Base-by-base conservation (phyloP, 2,888 invertebrate species). In the Trypoxylon attenuatum region DNA sequence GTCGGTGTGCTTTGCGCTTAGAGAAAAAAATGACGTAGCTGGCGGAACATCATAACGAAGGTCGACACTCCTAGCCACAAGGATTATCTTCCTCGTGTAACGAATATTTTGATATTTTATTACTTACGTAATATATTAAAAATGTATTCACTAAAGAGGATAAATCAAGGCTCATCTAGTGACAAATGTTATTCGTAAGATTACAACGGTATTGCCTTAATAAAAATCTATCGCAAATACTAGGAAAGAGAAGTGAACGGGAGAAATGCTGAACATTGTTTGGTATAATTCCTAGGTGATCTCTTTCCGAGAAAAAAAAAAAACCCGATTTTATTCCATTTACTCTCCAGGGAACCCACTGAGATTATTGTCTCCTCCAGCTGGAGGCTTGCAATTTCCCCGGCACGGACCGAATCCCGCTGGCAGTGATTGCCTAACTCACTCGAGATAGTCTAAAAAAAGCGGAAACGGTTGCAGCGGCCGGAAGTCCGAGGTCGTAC, bases 361-460 rank as follows among this genome's bases (percentile, higher is more conserved):
- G 56, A 60, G 72, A 74, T 76, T 75, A 77, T 70, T 65, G 69
- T 61, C 69, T 72, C 64, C 77, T 77, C 72, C 61, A 68, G 73
- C 67, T 77, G 71, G 78, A 38, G 41, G 58, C 49, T 43, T 56
- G 69, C 69, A 74, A 77, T 77, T 79, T 67, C 66, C 53, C 16
- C 25, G 27, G 33, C 50, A 52, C 39, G 59, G 59, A 29, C n/a
- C 33, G 33, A 10, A 3, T 13, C 33, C 33, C 13, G n/a, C 33
- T 33, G 1, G 33, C 62, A 68, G 63, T 69, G 56, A 73, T 65
- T 53, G 52, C 67, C 64, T 58, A 65, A 69, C 66, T 70, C 68
- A 47, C 8, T 22, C 41, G 49, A 50, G 67, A 61, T 73, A 64
- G 68, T 64, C 61, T 61, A 66, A 69, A 63, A n/a, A 69, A 54